Evolutionary conservation across 2,888 invertebrate species (phyloP).

Genomic region (Sinopyrophorus schimmeli): DNA sequence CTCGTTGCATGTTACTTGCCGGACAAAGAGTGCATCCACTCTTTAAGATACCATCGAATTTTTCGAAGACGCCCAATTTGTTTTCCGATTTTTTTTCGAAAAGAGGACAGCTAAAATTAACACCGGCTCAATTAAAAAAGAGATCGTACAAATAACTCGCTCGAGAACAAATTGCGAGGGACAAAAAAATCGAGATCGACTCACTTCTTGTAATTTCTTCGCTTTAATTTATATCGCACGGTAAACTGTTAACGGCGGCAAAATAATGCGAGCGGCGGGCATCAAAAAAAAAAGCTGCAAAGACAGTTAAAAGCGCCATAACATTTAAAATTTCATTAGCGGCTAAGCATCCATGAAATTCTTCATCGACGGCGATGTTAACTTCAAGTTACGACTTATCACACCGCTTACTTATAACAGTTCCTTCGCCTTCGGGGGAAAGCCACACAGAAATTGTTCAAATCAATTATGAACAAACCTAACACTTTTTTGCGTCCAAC

Average conservation of each 20-base stretch:
- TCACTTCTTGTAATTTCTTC: too few species aligned
- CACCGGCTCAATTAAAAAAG: too few species aligned
- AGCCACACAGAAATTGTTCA: too few species aligned
- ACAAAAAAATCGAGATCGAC: too few species aligned
- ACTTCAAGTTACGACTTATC: constrained; percentile 21
- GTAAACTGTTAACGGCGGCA: constrained; percentile 20
- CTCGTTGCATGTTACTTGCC: constrained; percentile 18
- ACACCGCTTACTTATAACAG: constrained; percentile 17
- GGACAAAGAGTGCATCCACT: too few species aligned
- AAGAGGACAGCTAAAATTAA: too few species aligned
- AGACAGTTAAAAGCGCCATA: constrained; percentile 26
- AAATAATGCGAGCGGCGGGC: constrained; percentile 14
- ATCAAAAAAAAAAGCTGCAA: constrained; percentile 15
- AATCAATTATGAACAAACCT: constrained; percentile 9
- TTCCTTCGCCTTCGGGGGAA: too few species aligned
- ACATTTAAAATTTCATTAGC: constrained; percentile 32
- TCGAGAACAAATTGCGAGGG: too few species aligned
- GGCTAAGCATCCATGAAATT: constrained; percentile 30
- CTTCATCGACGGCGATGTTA: constrained; percentile 20
- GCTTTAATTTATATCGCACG: constrained; percentile 19
- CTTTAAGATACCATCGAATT: too few species aligned
- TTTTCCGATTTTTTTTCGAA: too few species aligned
- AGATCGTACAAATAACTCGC: too few species aligned
- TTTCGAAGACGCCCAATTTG: too few species aligned
- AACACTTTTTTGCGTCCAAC: not conserved